phyloP scores from a whole-genome alignment of 1,140 invertebrate species.

The Lepidurus apus region DNA sequence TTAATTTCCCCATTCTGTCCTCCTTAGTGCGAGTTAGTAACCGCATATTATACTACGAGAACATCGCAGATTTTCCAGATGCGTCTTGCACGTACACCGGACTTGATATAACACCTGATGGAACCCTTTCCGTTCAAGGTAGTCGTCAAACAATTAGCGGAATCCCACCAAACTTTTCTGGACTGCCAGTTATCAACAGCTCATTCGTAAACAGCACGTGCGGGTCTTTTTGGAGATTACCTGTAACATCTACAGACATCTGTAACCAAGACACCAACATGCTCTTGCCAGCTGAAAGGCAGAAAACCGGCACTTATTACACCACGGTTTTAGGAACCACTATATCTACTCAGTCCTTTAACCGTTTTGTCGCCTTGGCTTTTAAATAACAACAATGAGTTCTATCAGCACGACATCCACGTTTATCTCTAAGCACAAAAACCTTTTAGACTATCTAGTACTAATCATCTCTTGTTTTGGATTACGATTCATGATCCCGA shows the following conservation, averaged over 20 bases:
- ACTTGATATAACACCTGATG: not conserved
- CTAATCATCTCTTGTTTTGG: too few species aligned
- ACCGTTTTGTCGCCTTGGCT: too few species aligned
- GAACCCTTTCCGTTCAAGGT: not conserved
- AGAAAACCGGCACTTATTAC: not conserved
- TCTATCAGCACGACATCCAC: too few species aligned
- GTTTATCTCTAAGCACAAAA: too few species aligned
- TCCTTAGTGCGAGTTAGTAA: not conserved
- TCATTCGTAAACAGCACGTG: not conserved
- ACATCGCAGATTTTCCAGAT: not conserved
- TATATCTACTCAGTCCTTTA: too few species aligned
- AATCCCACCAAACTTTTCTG: not conserved
- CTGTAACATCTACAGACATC: not conserved
- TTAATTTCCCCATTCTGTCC: not conserved
- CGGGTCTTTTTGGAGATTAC: not conserved
- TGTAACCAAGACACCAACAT: not conserved
- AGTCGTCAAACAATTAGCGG: not conserved
- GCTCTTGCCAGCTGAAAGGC: not conserved
- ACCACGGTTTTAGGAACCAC: too few species aligned
- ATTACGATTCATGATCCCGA: too few species aligned
- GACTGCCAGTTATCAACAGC: not conserved
- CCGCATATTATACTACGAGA: not conserved
- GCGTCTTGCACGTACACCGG: not conserved
- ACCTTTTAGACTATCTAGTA: too few species aligned
- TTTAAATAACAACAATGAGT: too few species aligned